phyloP scores from a whole-genome alignment of 1,140 invertebrate species.

The Drosophila punjabiensis region DNA sequence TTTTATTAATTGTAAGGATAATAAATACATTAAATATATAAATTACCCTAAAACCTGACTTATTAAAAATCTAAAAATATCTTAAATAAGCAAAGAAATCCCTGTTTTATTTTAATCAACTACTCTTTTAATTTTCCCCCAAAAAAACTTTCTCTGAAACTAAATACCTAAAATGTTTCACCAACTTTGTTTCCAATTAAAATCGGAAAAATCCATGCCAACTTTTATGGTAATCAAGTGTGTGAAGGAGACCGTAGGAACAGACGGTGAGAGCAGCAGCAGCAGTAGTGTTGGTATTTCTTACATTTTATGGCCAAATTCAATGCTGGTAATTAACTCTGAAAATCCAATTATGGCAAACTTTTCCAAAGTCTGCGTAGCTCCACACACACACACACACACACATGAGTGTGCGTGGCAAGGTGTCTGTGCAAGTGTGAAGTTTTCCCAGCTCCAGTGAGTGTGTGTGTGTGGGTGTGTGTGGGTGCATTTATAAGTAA shows the following conservation, averaged over 20 bases:
- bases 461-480: conserved; percentile 37
- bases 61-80: not conserved
- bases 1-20: not conserved
- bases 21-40: not conserved
- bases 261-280: conserved; percentile 14
- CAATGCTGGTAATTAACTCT: conserved; percentile 84
- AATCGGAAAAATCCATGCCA: conserved; percentile 71
- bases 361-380: conserved; percentile 70
- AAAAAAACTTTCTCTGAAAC: not conserved
- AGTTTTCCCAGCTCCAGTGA: conserved; percentile 18
- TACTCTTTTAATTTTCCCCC: not conserved
- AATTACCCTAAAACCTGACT: no score
- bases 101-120: not conserved
- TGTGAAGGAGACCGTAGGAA: conserved; percentile 1
- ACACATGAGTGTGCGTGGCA: conserved; percentile 13
- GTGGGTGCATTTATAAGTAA: conserved; percentile 81
- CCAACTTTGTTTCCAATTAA: conserved; percentile 60
- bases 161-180: conserved; percentile 17
- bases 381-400: conserved; percentile 4
- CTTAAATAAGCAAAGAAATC: not conserved
- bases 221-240: conserved; percentile 73
- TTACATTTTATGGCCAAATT: conserved; percentile 78
- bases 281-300: conserved; percentile 40
- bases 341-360: conserved; percentile 84
- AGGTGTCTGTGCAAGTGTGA: conserved; percentile 51